Evolutionary conservation across 2,797 vertebrate genomes (phyloP).

Genomic region (Enteromius afrohamiltoni): DNA sequence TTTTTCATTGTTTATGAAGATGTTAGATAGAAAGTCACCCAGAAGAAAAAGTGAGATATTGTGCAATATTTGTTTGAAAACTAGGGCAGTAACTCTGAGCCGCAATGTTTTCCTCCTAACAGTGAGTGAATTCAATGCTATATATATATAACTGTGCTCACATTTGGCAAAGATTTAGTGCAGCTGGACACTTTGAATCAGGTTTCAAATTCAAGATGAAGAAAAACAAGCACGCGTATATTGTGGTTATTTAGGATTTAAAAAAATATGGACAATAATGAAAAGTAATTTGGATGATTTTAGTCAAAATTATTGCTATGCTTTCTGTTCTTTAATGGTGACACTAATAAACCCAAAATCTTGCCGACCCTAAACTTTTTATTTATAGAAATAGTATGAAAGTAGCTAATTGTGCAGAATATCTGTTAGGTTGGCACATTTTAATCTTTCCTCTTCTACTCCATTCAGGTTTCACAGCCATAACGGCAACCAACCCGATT

Average conservation of each 20-base stretch:
- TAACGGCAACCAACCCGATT: constrained; percentile 95
- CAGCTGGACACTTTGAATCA: neutral
- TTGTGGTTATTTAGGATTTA: neutral
- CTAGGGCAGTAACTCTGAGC: neutral
- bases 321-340: neutral
- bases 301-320: neutral
- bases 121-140: neutral
- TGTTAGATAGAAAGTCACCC: neutral
- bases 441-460: constrained; percentile 60
- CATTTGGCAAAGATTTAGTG: no score
- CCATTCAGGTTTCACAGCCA: constrained; percentile 89
- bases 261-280: no score
- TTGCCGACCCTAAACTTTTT: no score
- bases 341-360: neutral
- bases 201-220: neutral
- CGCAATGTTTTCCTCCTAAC: neutral
- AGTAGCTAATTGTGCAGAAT: neutral
- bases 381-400: neutral
- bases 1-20: neutral
- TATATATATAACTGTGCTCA: no score
- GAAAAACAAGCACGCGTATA: neutral
- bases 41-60: neutral
- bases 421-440: neutral
- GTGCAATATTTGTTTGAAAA: neutral
- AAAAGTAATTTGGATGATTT: no score